Evolutionary conservation across 2,888 invertebrate species (phyloP).

Genomic region (Mythimna pallens): DNA sequence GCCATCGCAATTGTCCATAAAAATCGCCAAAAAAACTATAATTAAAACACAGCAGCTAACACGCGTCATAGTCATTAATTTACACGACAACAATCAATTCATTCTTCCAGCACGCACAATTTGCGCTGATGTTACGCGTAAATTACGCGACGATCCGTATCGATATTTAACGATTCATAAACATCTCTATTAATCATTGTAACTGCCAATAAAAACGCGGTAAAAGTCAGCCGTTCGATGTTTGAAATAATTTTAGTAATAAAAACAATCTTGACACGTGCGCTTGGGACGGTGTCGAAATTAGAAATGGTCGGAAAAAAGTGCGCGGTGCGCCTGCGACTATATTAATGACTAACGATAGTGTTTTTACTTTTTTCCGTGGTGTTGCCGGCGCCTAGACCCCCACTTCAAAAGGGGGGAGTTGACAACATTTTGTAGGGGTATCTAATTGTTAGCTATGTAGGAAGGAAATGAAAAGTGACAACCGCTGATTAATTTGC

Average conservation of each 20-base stretch:
- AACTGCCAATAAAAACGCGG: conserved; percentile 62
- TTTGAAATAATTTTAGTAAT: conserved; percentile 41
- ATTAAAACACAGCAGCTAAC: conserved; percentile 68
- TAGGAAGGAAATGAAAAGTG: conserved; percentile 58
- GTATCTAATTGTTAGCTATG: conserved; percentile 25
- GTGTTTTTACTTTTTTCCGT: conserved; percentile 89
- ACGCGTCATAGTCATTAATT: conserved; percentile 66
- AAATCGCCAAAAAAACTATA: conserved; percentile 69
- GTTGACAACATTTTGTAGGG: conserved; percentile 76
- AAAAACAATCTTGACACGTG: conserved; percentile 71
- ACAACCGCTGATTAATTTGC: conserved; percentile 47
- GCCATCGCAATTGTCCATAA: conserved; percentile 73
- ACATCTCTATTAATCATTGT: conserved; percentile 70
- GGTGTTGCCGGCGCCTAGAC: conserved; percentile 80
- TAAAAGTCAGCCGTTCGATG: conserved; percentile 63
- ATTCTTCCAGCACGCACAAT: conserved; percentile 59
- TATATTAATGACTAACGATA: conserved; percentile 86
- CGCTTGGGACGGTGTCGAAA: conserved; percentile 76
- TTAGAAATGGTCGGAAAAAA: conserved; percentile 87
- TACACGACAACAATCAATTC: conserved; percentile 63
- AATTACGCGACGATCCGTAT: conserved; percentile 60
- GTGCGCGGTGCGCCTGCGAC: conserved; percentile 74
- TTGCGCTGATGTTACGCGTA: conserved; percentile 53
- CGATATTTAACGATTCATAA: conserved; percentile 64
- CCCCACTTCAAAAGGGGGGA: conserved; percentile 84